Conservation (phyloP, 2,888 invertebrate species). For the Melolontha melolontha region DNA sequence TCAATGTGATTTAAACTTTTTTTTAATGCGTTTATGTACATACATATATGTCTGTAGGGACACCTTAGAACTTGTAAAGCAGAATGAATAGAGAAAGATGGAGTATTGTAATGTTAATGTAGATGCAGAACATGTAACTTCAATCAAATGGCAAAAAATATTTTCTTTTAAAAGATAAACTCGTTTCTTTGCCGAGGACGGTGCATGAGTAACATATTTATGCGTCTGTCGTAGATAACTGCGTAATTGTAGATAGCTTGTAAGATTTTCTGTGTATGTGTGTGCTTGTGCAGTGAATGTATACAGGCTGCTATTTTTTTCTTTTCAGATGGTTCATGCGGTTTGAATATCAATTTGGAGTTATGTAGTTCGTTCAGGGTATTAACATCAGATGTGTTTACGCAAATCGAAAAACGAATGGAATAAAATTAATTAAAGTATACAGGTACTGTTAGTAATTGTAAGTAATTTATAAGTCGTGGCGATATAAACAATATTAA, state of each 20-base stretch:
- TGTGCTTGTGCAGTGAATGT: not conserved
- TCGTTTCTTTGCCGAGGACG: slow-evolving; percentile 18
- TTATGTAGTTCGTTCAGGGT: not conserved
- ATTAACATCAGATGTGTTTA: too few species aligned
- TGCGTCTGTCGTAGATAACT: slow-evolving; percentile 31
- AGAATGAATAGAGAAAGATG: slow-evolving; percentile 1
- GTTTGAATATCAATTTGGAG: slow-evolving; percentile 31
- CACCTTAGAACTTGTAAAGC: not conserved
- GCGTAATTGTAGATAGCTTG: slow-evolving; percentile 34
- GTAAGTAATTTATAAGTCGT: too few species aligned
- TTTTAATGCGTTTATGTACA: not conserved
- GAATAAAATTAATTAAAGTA: too few species aligned
- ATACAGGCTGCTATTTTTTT: not conserved
- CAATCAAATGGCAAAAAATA: slow-evolving; percentile 33
- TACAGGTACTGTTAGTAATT: too few species aligned
- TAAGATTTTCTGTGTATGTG: not conserved
- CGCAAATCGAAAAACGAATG: too few species aligned
- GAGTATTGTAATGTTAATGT: slow-evolving; percentile 34
- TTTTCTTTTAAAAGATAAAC: slow-evolving; percentile 36
- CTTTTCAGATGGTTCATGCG: slow-evolving; percentile 18
- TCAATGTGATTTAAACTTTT: slow-evolving; percentile 11
- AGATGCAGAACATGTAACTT: slow-evolving; percentile 37
- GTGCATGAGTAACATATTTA: slow-evolving; percentile 29
- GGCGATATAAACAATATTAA: too few species aligned
- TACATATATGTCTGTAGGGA: not conserved